phyloP scores from a whole-genome alignment of 2,888 invertebrate species.

The Tuberolachnus salignus region DNA sequence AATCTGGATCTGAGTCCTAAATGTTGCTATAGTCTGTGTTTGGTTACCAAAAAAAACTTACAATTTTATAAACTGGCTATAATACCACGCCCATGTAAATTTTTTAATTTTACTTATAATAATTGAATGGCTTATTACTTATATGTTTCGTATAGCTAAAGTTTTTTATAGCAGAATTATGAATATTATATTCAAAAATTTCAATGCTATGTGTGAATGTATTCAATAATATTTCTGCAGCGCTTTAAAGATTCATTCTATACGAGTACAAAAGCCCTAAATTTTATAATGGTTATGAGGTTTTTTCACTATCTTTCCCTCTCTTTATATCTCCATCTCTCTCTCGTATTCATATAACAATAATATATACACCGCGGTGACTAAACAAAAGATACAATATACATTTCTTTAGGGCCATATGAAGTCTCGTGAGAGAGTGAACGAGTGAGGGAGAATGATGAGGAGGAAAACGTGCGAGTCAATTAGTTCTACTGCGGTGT shows the following conservation, averaged over 20 bases:
- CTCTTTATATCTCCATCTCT: background rate
- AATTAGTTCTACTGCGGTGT: conserved; percentile 54
- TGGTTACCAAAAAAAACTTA: no score
- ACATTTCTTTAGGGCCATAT: conserved; percentile 29
- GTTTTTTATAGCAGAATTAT: background rate
- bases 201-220: background rate
- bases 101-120: background rate
- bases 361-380: background rate
- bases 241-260: background rate
- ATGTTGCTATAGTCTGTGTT: no score
- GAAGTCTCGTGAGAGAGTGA: background rate
- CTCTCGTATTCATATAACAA: background rate
- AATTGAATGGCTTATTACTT: background rate
- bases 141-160: background rate
- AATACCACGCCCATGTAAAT: no score
- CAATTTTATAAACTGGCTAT: no score
- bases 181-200: background rate
- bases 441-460: conserved; percentile 10
- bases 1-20: no score
- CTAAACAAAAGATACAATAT: conserved; percentile 32
- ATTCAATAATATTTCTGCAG: background rate
- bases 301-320: background rate
- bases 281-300: background rate
- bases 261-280: conserved; percentile 4
- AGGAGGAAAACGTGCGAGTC: conserved; percentile 38